A percentile compares a stretch with the other conserved stretches of the same genome.
These are phyloP conservation scores for Philopedon plagiatum DNA, from an alignment of 2,888 invertebrate genomes.

Conservation along the genomic window DNA sequence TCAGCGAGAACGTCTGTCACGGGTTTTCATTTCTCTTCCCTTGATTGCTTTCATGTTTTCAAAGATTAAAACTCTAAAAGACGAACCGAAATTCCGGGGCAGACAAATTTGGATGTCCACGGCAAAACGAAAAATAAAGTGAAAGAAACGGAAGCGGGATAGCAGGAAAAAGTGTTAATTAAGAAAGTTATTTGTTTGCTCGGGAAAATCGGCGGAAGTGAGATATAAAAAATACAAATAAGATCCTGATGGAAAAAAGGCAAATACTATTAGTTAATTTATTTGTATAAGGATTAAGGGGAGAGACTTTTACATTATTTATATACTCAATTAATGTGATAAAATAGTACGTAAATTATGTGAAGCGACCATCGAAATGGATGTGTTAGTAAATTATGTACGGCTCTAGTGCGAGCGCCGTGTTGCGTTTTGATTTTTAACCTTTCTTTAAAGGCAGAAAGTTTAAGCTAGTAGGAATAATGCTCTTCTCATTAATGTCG, in stretches of 20 bases:
- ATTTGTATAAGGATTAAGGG: neutral
- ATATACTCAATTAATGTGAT: too few relatives aligned
- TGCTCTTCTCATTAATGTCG: too few relatives aligned
- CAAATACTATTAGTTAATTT: neutral
- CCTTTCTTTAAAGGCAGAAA: too few relatives aligned
- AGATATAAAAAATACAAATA: neutral
- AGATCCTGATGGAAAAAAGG: neutral
- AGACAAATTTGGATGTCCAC: slow-evolving; percentile 11
- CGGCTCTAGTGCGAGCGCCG: too few relatives aligned
- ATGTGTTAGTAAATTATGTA: too few relatives aligned
- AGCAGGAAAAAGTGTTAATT: slow-evolving; percentile 8
- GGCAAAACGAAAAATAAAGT: neutral
- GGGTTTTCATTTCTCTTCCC: neutral
- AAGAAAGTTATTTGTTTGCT: slow-evolving; percentile 2
- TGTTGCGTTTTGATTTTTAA: too few relatives aligned
- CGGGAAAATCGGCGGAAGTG: neutral
- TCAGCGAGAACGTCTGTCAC: neutral
- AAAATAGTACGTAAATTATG: too few relatives aligned
- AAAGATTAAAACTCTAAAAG: slow-evolving; percentile 13
- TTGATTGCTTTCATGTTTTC: slow-evolving; percentile 10
- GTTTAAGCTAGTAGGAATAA: too few relatives aligned
- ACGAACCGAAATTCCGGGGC: neutral
- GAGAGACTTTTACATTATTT: too few relatives aligned
- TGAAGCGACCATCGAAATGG: too few relatives aligned
- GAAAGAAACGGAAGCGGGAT: neutral